phyloP scores from a whole-genome alignment of 2,113 vertebrate species.

The Protomyctophum bolini region DNA sequence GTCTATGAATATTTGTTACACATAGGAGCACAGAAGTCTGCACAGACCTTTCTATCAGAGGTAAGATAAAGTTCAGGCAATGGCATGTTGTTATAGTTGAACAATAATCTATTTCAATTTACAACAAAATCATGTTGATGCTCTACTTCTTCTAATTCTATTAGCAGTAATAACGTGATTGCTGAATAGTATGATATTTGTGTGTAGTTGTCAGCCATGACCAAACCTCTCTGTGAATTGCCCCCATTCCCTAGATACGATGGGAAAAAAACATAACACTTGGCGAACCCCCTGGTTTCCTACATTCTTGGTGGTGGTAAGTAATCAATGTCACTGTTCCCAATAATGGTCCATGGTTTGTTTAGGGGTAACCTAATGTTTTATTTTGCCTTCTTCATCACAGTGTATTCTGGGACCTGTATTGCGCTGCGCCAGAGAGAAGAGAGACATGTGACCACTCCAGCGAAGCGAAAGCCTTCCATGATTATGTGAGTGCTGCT shows the following conservation, averaged over 20 bases:
- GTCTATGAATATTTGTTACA: slow-evolving; percentile 98
- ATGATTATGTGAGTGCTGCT: slow-evolving; percentile 97
- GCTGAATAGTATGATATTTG: background rate
- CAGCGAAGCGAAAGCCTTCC: slow-evolving; percentile 99
- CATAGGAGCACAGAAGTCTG: slow-evolving; percentile 96
- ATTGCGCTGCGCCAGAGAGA: slow-evolving; percentile 98
- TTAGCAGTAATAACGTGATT: background rate
- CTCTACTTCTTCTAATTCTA: background rate
- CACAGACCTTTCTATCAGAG: slow-evolving; percentile 98
- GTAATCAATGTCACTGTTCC: slow-evolving; percentile 54
- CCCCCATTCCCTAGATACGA: slow-evolving; percentile 83
- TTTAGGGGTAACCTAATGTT: slow-evolving; percentile 9
- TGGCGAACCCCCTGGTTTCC: slow-evolving; percentile 92
- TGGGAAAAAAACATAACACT: slow-evolving; percentile 98
- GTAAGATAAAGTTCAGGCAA: slow-evolving; percentile 71
- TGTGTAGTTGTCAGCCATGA: background rate
- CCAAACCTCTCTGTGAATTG: slow-evolving; percentile 13
- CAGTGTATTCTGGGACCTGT: slow-evolving; percentile 99
- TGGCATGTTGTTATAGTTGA: slow-evolving; percentile 1
- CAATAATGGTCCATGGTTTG: slow-evolving; percentile 34
- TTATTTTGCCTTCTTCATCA: slow-evolving; percentile 30
- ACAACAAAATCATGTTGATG: background rate
- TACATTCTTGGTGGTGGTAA: slow-evolving; percentile 98
- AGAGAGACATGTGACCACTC: slow-evolving; percentile 99
- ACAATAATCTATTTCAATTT: background rate